Evolutionary conservation across 2,113 vertebrate genomes (phyloP), one percentile per base, ranked within the genome.

Genomic region (Semicossyphus pulcher): DNA sequence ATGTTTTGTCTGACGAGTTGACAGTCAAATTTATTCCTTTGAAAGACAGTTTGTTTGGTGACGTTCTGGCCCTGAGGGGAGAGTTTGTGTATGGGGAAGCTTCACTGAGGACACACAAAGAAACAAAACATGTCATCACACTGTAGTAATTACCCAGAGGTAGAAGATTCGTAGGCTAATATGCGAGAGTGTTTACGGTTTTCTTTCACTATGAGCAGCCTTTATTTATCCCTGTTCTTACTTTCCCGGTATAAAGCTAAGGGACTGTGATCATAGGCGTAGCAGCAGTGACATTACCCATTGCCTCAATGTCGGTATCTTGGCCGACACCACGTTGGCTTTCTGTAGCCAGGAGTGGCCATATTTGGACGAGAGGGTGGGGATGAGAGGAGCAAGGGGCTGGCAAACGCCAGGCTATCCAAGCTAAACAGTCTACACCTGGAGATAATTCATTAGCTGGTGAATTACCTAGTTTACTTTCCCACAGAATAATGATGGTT

Each of bases 101-200:
- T 47, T 29, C 72, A 67, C 71, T 59, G 23, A 81, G 23, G 16
- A 21, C 29, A 64, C n/a, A 48, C 11, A 51, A 67, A 36, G 29
- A 51, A 32, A 41, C 8, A 52, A 12, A 21, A 9, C 37, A 59
- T 59, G 45, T 41, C 29, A 25, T 34, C 37, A 41, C 18, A 48
- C 31, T 36, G 26, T 9, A 23, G 52, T 23, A 49, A 21, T 34
- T n/a, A 59, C 53, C 49, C 15, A 36, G n/a, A 72, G 36, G n/a
- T 18, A 11, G 65, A 9, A 29, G 62, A 61, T 47, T 42, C 32
- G 8, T 28, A 18, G 20, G 4, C 2, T 53, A 7, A 39, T 23
- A 56, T n/a, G 1, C 12, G 15, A 20, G 32, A 29, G 11, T 26
- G n/a, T 41, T 63, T 26, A 47, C 3, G 0, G 7, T 53, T 52